Evolutionary conservation across 2,797 vertebrate genomes (phyloP), one percentile per base, ranked within the genome.

Genomic region (Pteropus rufus): DNA sequence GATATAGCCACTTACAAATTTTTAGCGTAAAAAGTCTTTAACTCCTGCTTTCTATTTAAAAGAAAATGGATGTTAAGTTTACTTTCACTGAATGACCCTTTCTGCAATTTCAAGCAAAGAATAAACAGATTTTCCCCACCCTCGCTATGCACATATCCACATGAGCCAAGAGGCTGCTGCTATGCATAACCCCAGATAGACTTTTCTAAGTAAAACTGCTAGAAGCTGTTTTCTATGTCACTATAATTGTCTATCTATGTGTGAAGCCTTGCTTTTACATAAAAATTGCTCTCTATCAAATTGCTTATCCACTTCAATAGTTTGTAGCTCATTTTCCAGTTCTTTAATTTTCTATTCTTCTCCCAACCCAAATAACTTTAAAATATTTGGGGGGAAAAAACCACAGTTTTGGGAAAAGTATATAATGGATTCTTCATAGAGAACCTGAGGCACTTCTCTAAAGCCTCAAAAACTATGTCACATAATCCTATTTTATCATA

Each of bases 281-380:
- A 67, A 83, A 91, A 95, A 46, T 14, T 62, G 12, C 29, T 93
- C 49, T 49, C 52, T 64, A 75, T 70, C 84, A 91, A 94, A 76
- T 56, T 92, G 58, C 70, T 95, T 81, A 62, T 76, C 76, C 31
- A 69, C 44, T 54, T 56, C 62, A 60, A 39, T 5, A 29, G 36
- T 86, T 16, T 79, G 19, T 62, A 92, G 70, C 65, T 90, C 24
- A 31, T 87, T 90, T 96, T 87, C 91, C 44, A 83, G 64, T 41
- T 90, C 75, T 85, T 94, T 79, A 81, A 65, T 84, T 89, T 82
- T 94, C 62, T 94, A 60, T 39, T 56, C 24, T 85, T 88, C 62
- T 93, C 56, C 39, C 1, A 31, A 84, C 36, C 36, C 65, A 93
- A 70, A 26, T 76, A 60, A 92, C 31, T 92, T 96, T 49, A 83